phyloP scores from a whole-genome alignment of 2,113 vertebrate species.

The Papio anubis region DNA sequence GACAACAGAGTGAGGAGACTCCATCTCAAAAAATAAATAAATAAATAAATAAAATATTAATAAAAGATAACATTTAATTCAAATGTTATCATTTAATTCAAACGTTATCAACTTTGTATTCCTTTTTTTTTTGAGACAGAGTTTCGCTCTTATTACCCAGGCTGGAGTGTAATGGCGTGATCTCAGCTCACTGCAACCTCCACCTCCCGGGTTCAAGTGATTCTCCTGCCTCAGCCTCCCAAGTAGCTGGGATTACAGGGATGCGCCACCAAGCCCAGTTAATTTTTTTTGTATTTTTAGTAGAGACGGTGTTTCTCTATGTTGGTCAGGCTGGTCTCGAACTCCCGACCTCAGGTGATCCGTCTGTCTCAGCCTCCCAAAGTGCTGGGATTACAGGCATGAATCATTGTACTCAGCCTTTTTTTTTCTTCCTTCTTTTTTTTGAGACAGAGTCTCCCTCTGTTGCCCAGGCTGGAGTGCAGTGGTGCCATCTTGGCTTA shows the following conservation, averaged over 20 bases:
- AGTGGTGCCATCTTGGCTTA: background rate
- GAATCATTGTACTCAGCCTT: too few species aligned
- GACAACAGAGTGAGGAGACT: too few species aligned
- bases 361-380: background rate
- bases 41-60: too few species aligned
- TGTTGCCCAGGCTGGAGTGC: background rate
- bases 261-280: background rate
- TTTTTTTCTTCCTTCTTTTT: too few species aligned
- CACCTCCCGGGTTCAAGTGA: too few species aligned
- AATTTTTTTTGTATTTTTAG: background rate
- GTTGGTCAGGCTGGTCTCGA: background rate
- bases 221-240: background rate
- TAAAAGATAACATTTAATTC: background rate
- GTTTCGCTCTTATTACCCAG: too few species aligned
- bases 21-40: too few species aligned
- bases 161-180: background rate
- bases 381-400: background rate
- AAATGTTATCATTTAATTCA: background rate
- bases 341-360: background rate
- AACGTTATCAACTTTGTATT: background rate
- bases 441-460: too few species aligned
- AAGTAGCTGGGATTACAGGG: background rate
- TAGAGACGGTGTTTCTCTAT: background rate
- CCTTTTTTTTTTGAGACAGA: too few species aligned
- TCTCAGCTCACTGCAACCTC: too few species aligned